These are phyloP conservation scores for Eupithecia exiguata DNA, from an alignment of 2,888 invertebrate species.

Conservation along the genomic window DNA sequence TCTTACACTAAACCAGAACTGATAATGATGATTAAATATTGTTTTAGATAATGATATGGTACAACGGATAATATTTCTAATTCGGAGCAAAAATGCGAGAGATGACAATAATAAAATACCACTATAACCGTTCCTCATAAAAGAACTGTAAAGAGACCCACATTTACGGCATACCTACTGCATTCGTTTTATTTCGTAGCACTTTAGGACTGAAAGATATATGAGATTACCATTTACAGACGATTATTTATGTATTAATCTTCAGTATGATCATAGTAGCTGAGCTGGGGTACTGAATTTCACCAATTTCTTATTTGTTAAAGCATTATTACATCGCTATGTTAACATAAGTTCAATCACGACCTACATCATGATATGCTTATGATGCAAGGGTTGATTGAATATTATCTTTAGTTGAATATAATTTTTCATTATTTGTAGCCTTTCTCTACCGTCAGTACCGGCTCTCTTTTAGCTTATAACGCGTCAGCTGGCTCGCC, in stretches of 20 bases:
- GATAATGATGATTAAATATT: not conserved
- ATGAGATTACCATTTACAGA: conserved; percentile 13
- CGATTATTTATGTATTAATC: not conserved
- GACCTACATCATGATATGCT: not conserved
- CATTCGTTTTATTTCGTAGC: conserved; percentile 43
- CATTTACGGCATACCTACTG: conserved; percentile 45
- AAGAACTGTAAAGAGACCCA: conserved; percentile 38
- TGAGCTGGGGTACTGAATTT: not conserved
- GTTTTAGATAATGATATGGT: not conserved
- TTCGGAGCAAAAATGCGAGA: not conserved
- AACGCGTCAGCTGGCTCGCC: not conserved
- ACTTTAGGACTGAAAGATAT: conserved; percentile 32
- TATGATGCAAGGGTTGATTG: not conserved
- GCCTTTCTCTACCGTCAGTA: not conserved
- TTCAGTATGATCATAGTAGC: not conserved
- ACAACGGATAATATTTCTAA: not conserved
- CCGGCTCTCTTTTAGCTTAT: not conserved
- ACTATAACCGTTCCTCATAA: conserved; percentile 47
- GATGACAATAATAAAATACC: conserved; percentile 23
- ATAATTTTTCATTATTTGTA: not conserved
- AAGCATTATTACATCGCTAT: not conserved
- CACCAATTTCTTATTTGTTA: not conserved
- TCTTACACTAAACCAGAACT: not conserved
- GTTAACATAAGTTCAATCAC: not conserved
- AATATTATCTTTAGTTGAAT: not conserved